Conservation (phyloP, 1,140 invertebrate genomes). For the Drosophila cardini region DNA sequence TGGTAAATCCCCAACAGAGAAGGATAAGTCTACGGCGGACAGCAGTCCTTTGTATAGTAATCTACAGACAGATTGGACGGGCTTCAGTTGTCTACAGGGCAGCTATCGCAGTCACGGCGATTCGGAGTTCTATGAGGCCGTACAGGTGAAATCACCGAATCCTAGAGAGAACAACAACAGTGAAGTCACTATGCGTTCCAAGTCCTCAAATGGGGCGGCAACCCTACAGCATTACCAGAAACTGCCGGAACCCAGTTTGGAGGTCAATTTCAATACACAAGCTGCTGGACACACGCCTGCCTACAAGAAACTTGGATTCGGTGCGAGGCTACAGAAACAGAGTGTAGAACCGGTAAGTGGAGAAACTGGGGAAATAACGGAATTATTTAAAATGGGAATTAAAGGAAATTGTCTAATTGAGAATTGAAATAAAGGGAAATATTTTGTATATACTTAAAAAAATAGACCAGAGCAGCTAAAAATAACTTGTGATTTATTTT, state of each 20-base stretch:
- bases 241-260: slow-evolving; percentile 59
- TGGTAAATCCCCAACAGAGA: slow-evolving; percentile 30
- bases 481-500: no score
- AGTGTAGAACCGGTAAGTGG: slow-evolving; percentile 51
- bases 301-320: slow-evolving; percentile 58
- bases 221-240: slow-evolving; percentile 73
- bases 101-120: slow-evolving; percentile 75
- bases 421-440: no score
- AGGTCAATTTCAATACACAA: slow-evolving; percentile 63
- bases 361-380: no score
- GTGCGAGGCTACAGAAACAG: slow-evolving; percentile 45
- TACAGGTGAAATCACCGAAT: slow-evolving; percentile 47
- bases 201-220: slow-evolving; percentile 47
- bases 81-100: slow-evolving; percentile 72
- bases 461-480: no score
- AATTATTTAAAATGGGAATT: no score
- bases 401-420: no score
- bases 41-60: slow-evolving; percentile 42
- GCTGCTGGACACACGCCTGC: slow-evolving; percentile 57
- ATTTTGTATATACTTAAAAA: no score
- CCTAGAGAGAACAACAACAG: slow-evolving; percentile 32
- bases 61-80: slow-evolving; percentile 48
- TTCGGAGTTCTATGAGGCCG: slow-evolving; percentile 70
- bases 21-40: slow-evolving; percentile 33
- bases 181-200: slow-evolving; percentile 59